Evolutionary conservation across 1,140 invertebrate genomes (phyloP), one percentile per base, ranked within the genome.

Genomic region (Episyrphus balteatus): DNA sequence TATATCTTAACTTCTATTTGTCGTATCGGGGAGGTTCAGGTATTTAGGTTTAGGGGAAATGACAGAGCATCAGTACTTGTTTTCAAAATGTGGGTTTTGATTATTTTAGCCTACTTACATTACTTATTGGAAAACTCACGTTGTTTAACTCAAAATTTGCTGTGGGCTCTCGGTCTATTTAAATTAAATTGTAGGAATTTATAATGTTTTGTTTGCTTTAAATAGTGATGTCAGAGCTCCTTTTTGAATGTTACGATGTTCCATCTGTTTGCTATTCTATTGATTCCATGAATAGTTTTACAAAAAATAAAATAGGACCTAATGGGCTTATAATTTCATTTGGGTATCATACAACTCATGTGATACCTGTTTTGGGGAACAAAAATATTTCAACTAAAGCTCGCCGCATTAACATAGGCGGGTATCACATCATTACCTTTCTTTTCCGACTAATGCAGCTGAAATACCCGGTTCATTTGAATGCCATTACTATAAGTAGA

Each of bases 191-290:
- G n/a, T n/a, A n/a, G n/a, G n/a, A n/a, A n/a, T n/a, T n/a, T n/a
- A n/a, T n/a, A 37, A 5, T 38, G 6, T 10, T 39, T 40, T 42
- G 46, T 44, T 47, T 49, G 51, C 44, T 41, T 26, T 26, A 45
- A 18, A 46, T 30, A 92, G 90, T 89, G 52, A 95, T 96, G 91
- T 90, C 86, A 26, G 92, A 97, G 68, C 72, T 97, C 34, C 69
- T 97, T 38, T 97, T 96, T 73, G 93, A 97, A 71, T 92, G 88
- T 57, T 96, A 96, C 62, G 79, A 82, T 46, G 76, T 96, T 11
- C 91, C 92, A 39, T 78, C 80, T 8, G 74, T 96, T 13, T 78
- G 80, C 41, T 95, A 93, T 69, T 90, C 90, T 30, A 78, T 95
- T 11, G 93, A 96, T 70, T 80, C 82, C 3, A 55, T 96, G 30